Conservation (phyloP, 2,888 invertebrate species). For the Girardia tigrina region DNA sequence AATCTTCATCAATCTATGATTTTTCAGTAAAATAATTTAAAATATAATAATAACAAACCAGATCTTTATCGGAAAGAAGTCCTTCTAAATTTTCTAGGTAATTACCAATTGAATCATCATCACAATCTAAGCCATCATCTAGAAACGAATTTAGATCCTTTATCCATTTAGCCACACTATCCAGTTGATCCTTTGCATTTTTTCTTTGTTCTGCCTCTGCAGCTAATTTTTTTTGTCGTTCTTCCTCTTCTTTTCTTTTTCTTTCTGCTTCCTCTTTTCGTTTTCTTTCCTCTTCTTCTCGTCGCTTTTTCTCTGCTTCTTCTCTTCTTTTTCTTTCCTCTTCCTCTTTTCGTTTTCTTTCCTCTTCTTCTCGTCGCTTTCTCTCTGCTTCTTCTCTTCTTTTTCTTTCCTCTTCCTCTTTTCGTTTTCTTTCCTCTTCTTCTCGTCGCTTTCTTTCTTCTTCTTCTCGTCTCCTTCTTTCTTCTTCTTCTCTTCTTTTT, state of each 20-base stretch:
- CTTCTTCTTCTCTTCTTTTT: not conserved
- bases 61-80: not conserved
- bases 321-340: constrained; percentile 3
- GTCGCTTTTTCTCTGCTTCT: constrained; percentile 14
- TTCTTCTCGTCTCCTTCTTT: constrained; percentile 26
- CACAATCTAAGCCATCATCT: constrained; percentile 4
- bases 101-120: not conserved
- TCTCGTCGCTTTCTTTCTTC: constrained; percentile 6
- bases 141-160: not conserved
- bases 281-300: constrained; percentile 25
- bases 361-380: not conserved
- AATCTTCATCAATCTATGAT: constrained; percentile 18
- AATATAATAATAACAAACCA: too few species aligned
- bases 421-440: not conserved
- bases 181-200: not conserved
- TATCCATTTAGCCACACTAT: not conserved
- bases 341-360: constrained; percentile 16
- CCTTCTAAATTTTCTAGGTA: constrained; percentile 3
- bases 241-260: not conserved
- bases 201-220: constrained; percentile 10
- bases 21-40: not conserved
- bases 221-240: not conserved
- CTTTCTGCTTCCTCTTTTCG: not conserved
- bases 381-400: not conserved
- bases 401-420: not conserved